Percentiles rank a stretch among this genome's conserved stretches.
phyloP scores from a whole-genome alignment of 2,113 vertebrate species.

The Acrocephalus kingi region DNA sequence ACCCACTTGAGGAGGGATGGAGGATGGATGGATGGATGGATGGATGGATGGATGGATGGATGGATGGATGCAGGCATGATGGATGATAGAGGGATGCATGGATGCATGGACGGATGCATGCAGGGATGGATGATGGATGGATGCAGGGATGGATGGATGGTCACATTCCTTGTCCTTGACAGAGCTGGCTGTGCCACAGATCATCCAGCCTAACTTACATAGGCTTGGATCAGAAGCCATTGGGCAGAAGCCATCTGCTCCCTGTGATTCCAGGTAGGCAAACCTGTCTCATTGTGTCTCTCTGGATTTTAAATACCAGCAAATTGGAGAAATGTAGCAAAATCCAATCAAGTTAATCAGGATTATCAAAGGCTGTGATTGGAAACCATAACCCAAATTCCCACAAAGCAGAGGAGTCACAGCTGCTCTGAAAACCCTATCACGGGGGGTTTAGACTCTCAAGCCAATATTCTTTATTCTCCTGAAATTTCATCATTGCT shows the following conservation, averaged over 20 bases:
- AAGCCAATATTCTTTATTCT: neutral
- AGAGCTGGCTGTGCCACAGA: constrained; percentile 66
- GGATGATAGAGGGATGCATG: neutral
- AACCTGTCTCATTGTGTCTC: neutral
- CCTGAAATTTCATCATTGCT: neutral
- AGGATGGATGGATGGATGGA: fast-evolving
- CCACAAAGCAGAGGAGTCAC: neutral
- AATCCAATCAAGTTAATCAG: neutral
- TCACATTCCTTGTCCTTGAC: constrained; percentile 64
- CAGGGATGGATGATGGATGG: neutral
- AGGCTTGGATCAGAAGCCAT: constrained; percentile 48
- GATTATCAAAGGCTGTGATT: neutral
- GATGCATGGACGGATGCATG: neutral
- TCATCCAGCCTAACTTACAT: constrained; percentile 39
- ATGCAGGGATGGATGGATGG: neutral
- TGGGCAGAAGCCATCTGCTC: neutral
- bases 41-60: neutral
- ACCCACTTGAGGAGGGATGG: fast-evolving
- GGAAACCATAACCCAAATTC: neutral
- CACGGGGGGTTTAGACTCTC: neutral
- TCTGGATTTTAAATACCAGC: neutral
- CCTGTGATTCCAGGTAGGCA: neutral
- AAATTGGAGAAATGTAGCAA: neutral
- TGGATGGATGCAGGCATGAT: neutral
- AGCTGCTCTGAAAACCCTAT: neutral